Evolutionary conservation across 1,140 invertebrate species (phyloP).

Genomic region (Phenacoccus solenopsis): DNA sequence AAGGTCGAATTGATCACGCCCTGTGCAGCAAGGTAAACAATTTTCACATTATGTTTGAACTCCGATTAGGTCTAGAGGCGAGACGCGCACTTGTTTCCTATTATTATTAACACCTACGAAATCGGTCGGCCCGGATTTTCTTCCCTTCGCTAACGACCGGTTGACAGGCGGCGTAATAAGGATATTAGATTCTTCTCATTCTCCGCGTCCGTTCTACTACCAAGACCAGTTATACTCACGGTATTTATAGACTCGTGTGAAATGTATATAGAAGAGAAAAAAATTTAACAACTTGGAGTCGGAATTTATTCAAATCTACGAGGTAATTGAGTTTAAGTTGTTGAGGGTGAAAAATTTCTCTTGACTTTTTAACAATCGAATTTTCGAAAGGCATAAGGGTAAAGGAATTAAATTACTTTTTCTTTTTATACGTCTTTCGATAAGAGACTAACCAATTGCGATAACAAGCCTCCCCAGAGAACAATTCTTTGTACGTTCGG

Average conservation of each 20-base stretch:
- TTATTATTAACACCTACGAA: slow-evolving; percentile 3
- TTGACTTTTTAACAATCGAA: no score
- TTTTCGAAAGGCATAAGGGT: not conserved
- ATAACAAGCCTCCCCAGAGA: not conserved
- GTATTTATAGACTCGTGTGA: no score
- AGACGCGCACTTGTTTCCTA: not conserved
- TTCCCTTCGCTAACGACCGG: not conserved
- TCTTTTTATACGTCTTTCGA: not conserved
- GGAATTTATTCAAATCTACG: no score
- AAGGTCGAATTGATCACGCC: not conserved
- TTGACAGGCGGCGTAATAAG: not conserved
- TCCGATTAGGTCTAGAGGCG: not conserved
- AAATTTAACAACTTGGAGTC: no score
- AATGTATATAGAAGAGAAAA: no score
- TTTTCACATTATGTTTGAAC: not conserved
- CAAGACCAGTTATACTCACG: no score
- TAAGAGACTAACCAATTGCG: not conserved
- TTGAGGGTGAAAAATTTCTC: no score
- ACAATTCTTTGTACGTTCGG: not conserved
- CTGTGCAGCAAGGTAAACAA: not conserved
- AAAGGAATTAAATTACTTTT: not conserved
- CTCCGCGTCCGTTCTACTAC: no score
- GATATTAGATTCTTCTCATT: not conserved
- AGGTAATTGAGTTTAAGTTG: no score
- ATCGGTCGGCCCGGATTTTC: not conserved